Evolutionary conservation across 2,888 invertebrate genomes (phyloP).

Genomic region (Stramonita haemastoma): DNA sequence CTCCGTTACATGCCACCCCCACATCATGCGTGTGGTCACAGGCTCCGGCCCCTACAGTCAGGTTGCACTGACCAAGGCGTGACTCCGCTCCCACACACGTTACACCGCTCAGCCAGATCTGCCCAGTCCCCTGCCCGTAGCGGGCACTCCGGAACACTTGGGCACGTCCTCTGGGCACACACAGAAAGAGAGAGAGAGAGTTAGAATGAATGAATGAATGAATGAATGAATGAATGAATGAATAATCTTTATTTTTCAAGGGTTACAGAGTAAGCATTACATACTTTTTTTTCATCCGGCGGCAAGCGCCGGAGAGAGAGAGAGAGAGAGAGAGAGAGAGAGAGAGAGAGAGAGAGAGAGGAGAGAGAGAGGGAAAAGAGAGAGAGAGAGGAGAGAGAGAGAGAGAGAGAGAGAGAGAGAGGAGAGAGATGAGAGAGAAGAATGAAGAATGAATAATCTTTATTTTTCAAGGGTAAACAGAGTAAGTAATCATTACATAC

Average conservation of each 20-base stretch:
- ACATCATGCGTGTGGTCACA: constrained; percentile 33
- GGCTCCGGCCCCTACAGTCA: neutral
- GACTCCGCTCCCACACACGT: constrained; percentile 17
- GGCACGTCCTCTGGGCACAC: constrained; percentile 12
- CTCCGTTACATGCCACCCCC: constrained; percentile 28
- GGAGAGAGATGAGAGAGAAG: too few species aligned
- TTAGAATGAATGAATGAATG: neutral
- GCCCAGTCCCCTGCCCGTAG: constrained; percentile 13
- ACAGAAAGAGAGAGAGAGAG: neutral
- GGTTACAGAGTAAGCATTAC: too few species aligned
- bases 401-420: neutral
- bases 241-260: too few species aligned
- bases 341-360: too few species aligned
- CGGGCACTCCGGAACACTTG: neutral
- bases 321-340: neutral
- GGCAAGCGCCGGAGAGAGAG: neutral
- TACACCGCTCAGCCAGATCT: constrained; percentile 9
- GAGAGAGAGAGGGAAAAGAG: neutral
- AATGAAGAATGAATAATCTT: too few species aligned
- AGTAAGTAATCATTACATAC: too few species aligned
- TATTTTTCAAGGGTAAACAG: too few species aligned
- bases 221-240: too few species aligned
- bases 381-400: neutral
- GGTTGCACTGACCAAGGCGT: constrained; percentile 5
- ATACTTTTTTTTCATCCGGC: too few species aligned